Evolutionary conservation across 2,113 vertebrate species (phyloP).

Genomic region (Lophius piscatorius): DNA sequence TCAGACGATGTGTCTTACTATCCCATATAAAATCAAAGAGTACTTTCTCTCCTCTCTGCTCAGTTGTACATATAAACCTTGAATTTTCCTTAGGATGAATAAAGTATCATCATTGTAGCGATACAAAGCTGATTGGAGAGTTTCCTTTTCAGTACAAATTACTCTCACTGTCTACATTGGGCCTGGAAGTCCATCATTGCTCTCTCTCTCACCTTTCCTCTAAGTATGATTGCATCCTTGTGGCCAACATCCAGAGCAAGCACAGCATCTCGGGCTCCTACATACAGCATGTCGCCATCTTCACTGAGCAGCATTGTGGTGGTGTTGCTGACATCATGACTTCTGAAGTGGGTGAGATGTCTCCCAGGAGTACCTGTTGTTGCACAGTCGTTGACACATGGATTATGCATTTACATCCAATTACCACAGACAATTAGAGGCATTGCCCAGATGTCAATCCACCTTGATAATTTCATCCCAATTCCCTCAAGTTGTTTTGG

Average conservation of each 20-base stretch:
- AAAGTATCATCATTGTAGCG: no score
- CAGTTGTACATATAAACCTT: no score
- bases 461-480: not conserved
- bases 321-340: conserved; percentile 68
- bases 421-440: not conserved
- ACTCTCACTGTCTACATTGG: no score
- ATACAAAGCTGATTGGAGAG: no score
- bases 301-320: conserved; percentile 78
- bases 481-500: not conserved
- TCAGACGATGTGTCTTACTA: no score
- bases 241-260: conserved; percentile 72
- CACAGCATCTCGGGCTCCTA: conserved; percentile 77
- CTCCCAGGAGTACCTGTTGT: conserved; percentile 74
- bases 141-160: no score
- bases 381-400: conserved; percentile 3
- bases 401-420: conserved; percentile 1
- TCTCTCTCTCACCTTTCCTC: conserved; percentile 61
- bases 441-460: not conserved
- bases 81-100: no score
- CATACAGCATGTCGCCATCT: conserved; percentile 67
- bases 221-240: conserved; percentile 57
- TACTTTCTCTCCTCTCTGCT: no score
- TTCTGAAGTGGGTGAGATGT: conserved; percentile 56
- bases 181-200: no score
- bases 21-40: no score